A percentile compares a stretch with the other conserved stretches of the same genome.
phyloP scores from a whole-genome alignment of 2,113 vertebrate genomes.

The Cebus imitator region DNA sequence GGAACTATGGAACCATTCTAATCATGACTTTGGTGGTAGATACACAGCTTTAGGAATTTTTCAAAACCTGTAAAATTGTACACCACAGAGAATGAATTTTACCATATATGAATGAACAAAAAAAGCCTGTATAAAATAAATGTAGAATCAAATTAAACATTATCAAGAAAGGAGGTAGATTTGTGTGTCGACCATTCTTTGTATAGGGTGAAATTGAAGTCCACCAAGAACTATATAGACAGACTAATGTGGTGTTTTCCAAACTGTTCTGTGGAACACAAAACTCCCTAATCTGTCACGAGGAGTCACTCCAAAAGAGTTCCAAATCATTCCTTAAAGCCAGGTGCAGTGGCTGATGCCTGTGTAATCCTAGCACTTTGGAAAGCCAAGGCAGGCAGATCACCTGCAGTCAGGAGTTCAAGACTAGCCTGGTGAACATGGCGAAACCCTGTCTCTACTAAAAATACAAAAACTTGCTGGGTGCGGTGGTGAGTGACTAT shows the following conservation, averaged over 20 bases:
- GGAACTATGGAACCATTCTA: not conserved
- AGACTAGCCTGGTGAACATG: too few relatives aligned
- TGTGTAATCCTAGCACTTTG: too few relatives aligned
- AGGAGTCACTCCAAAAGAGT: not conserved
- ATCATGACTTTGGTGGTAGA: not conserved
- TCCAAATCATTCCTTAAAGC: not conserved
- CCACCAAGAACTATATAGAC: not conserved
- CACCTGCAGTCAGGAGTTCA: too few relatives aligned
- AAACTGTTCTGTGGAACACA: not conserved
- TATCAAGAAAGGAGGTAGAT: constrained; percentile 65
- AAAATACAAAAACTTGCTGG: too few relatives aligned
- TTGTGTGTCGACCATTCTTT: constrained; percentile 64
- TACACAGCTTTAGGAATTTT: not conserved
- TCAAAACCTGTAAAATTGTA: not conserved
- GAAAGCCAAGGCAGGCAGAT: too few relatives aligned
- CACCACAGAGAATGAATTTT: not conserved
- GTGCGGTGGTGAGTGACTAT: too few relatives aligned
- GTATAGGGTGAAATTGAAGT: constrained; percentile 58
- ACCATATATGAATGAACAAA: not conserved
- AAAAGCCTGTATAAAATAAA: not conserved
- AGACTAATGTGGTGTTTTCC: not conserved
- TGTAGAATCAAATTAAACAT: constrained; percentile 77
- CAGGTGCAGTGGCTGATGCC: too few relatives aligned
- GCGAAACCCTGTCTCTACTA: too few relatives aligned
- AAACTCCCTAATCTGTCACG: not conserved